A percentile compares a stretch with the other conserved stretches of the same genome.
These are phyloP conservation scores for Otus sunia DNA, from an alignment of 2,113 vertebrate species.

Conservation along the genomic window DNA sequence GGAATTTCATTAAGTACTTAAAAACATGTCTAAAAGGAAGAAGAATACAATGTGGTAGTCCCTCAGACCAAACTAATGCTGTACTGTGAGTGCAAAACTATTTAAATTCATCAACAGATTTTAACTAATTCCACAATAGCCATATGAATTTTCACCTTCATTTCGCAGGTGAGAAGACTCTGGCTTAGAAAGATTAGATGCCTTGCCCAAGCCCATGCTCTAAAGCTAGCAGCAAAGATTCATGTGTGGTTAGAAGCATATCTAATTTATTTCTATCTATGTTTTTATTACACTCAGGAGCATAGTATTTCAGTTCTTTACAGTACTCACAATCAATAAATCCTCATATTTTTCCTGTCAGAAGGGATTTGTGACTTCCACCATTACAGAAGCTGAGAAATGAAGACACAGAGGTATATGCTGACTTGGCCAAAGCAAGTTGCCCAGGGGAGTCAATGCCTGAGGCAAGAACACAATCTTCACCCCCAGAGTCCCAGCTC, in stretches of 20 bases:
- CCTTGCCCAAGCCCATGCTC: neutral
- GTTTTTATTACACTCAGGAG: conserved; percentile 49
- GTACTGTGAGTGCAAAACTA: neutral
- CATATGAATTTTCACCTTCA: neutral
- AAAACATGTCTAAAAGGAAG: neutral
- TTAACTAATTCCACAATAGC: neutral
- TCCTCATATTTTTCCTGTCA: neutral
- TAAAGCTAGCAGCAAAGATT: neutral
- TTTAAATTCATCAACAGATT: neutral
- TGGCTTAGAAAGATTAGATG: neutral
- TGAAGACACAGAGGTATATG: neutral
- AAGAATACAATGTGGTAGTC: neutral
- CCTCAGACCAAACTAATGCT: neutral
- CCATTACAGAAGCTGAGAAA: neutral
- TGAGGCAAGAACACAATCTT: neutral
- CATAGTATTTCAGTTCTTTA: conserved; percentile 47
- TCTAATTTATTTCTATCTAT: conserved; percentile 41
- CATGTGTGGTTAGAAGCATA: neutral
- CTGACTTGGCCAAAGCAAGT: conserved; percentile 1
- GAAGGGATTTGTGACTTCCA: conserved; percentile 45
- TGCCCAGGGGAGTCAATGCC: neutral
- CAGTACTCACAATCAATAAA: conserved; percentile 52
- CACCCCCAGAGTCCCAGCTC: neutral
- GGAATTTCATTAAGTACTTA: neutral
- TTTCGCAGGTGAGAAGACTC: neutral